A percentile compares a stretch with the other conserved stretches of the same genome.
Evolutionary conservation across 2,113 vertebrate genomes (phyloP).

Genomic region (Podiceps cristatus): DNA sequence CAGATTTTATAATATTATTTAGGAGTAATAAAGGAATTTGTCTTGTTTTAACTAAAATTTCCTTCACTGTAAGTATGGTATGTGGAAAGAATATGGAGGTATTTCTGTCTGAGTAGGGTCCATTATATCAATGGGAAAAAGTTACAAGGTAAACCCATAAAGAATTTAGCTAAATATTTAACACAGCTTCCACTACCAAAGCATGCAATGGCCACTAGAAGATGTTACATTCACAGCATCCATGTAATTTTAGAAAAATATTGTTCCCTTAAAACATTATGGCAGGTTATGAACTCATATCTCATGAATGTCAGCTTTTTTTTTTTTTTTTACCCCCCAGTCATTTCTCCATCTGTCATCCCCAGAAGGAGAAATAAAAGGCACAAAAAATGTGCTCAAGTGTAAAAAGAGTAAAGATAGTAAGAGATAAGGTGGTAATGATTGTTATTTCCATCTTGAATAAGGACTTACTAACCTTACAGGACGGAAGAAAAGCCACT

Average conservation of each 20-base stretch:
- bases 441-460: neutral
- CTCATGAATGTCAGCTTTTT: neutral
- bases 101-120: fast-evolving
- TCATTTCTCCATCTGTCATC: neutral
- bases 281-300: neutral
- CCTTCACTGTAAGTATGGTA: neutral
- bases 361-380: neutral
- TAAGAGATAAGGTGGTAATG: neutral
- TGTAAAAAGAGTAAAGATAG: neutral
- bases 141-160: neutral
- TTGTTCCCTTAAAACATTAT: neutral
- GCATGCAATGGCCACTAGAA: neutral
- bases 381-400: neutral
- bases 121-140: neutral
- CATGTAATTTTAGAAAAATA: neutral
- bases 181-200: neutral
- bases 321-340: neutral
- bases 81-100: neutral
- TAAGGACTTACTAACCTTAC: neutral
- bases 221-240: neutral
- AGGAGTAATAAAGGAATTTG: neutral
- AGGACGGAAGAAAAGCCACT: neutral
- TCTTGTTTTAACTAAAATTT: neutral
- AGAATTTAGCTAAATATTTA: neutral
- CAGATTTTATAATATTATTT: neutral